These are phyloP conservation scores for Morone saxatilis DNA, from an alignment of 2,113 vertebrate species.

Conservation along the genomic window DNA sequence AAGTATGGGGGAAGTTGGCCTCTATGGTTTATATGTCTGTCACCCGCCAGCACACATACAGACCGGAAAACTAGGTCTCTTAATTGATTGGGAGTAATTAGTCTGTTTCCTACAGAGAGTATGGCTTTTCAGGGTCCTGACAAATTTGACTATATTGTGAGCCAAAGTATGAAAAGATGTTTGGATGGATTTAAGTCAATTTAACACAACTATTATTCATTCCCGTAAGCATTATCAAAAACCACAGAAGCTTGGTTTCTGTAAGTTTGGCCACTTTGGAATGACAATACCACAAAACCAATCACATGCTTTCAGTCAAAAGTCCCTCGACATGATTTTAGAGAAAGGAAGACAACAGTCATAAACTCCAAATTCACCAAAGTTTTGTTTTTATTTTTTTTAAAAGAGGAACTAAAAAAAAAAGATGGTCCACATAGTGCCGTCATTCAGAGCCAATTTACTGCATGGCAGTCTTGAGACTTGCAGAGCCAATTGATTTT, in stretches of 20 bases:
- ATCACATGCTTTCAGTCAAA: constrained; percentile 65
- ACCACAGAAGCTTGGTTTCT: constrained; percentile 37
- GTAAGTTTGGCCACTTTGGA: constrained; percentile 49
- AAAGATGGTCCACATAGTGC: constrained; percentile 62
- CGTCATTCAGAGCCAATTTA: constrained; percentile 78
- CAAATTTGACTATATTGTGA: constrained; percentile 39
- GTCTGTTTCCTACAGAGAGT: constrained; percentile 56
- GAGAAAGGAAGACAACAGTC: constrained; percentile 38
- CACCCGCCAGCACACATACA: constrained; percentile 67
- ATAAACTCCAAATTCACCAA: constrained; percentile 40
- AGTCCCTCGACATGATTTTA: constrained; percentile 55
- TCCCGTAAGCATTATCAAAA: constrained; percentile 23
- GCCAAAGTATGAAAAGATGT: constrained; percentile 31
- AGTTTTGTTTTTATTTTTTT: constrained; percentile 30
- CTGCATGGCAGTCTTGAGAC: constrained; percentile 82
- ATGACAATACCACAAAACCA: constrained; percentile 51
- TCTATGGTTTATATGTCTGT: constrained; percentile 73
- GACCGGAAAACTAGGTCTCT: constrained; percentile 66
- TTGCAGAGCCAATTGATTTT: constrained; percentile 81
- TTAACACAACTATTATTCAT: constrained; percentile 25
- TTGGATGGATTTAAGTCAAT: constrained; percentile 20
- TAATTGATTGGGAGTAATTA: constrained; percentile 77
- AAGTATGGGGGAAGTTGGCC: constrained; percentile 71
- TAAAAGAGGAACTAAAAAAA: constrained; percentile 50
- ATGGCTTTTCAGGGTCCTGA: constrained; percentile 44